Evolutionary conservation across 2,113 vertebrate genomes (phyloP).

Genomic region (Thinocorus orbignyianus): DNA sequence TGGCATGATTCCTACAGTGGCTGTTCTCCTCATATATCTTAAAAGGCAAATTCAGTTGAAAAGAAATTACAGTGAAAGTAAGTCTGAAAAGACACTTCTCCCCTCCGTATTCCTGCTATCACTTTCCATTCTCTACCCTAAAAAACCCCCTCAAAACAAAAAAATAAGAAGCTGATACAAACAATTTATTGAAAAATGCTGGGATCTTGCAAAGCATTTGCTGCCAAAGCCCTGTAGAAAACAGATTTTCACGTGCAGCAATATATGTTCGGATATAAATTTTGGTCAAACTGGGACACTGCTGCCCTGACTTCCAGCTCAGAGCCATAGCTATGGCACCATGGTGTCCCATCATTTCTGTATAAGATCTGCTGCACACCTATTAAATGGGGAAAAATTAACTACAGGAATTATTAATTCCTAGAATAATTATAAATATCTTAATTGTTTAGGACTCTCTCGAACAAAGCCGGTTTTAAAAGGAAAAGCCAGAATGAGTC

Average conservation of each 20-base stretch:
- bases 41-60: neutral
- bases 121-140: neutral
- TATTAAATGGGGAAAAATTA: neutral
- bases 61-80: neutral
- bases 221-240: neutral
- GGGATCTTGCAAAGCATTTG: neutral
- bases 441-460: neutral
- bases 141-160: neutral
- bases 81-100: neutral
- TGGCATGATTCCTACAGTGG: neutral
- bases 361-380: neutral
- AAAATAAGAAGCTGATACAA: neutral
- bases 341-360: fast-evolving
- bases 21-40: neutral
- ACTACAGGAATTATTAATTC: neutral
- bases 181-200: neutral
- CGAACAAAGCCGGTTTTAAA: neutral
- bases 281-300: neutral
- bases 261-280: neutral
- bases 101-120: neutral
- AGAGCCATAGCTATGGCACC: neutral
- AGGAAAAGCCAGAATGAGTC: neutral
- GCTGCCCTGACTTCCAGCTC: neutral
- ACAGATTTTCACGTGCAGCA: neutral
- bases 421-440: neutral